phyloP scores from a whole-genome alignment of 2,113 vertebrate species.

The Sebastes schlegelii region DNA sequence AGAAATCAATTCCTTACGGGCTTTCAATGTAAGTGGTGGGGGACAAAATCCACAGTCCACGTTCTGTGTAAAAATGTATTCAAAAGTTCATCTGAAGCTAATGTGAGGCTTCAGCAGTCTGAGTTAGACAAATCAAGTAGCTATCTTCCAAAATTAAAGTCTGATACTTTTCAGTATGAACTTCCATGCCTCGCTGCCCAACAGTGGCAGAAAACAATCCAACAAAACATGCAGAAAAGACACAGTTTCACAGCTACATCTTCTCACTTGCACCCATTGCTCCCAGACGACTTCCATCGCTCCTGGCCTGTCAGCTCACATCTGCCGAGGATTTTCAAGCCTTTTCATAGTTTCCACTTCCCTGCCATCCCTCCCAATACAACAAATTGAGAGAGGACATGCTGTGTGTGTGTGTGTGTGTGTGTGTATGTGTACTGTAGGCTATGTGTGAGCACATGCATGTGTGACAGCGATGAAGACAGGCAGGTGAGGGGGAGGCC shows the following conservation, averaged over 20 bases:
- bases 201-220: constrained; percentile 8
- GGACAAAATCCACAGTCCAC: not conserved
- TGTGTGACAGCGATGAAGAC: constrained; percentile 66
- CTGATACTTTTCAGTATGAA: not conserved
- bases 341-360: constrained; percentile 76
- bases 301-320: constrained; percentile 58
- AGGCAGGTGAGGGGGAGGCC: constrained; percentile 46
- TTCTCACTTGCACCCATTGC: constrained; percentile 41
- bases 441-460: constrained; percentile 47
- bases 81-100: not conserved
- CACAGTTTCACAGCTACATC: constrained; percentile 28
- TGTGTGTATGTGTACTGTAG: constrained; percentile 17
- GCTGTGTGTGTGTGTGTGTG: constrained; percentile 13
- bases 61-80: not conserved
- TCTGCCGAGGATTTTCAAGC: constrained; percentile 70
- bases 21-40: not conserved
- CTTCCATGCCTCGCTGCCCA: not conserved
- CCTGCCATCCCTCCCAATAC: constrained; percentile 45
- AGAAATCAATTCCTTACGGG: not conserved
- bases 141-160: not conserved
- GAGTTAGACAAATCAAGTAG: not conserved
- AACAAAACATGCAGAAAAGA: constrained; percentile 9
- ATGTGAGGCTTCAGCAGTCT: not conserved
- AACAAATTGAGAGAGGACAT: constrained; percentile 42
- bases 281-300: constrained; percentile 36